Evolutionary conservation across 2,888 invertebrate genomes (phyloP).

Genomic region (Sesia bembeciformis): DNA sequence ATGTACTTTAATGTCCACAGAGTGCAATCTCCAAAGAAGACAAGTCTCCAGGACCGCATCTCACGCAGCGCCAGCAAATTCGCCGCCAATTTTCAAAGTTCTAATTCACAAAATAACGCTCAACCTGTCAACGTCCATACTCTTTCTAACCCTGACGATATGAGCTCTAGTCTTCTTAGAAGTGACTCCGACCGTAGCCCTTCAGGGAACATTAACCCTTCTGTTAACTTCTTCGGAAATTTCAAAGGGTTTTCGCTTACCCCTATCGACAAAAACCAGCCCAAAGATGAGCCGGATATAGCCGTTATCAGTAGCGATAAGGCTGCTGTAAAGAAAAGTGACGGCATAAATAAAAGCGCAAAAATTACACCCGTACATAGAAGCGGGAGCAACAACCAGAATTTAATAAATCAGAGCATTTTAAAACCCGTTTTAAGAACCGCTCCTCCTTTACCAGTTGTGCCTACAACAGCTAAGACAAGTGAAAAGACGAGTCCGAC

Average conservation of each 20-base stretch:
- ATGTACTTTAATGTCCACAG: constrained; percentile 22
- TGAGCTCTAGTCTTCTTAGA: constrained; percentile 79
- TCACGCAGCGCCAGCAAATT: constrained; percentile 65
- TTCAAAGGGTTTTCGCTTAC: constrained; percentile 89
- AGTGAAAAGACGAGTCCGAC: constrained; percentile 52
- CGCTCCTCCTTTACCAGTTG: constrained; percentile 79
- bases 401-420: constrained; percentile 39
- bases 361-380: constrained; percentile 70
- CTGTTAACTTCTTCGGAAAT: constrained; percentile 85
- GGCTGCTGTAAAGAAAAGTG: constrained; percentile 8
- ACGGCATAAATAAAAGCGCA: constrained; percentile 55
- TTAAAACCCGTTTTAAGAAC: constrained; percentile 66
- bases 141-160: constrained; percentile 78
- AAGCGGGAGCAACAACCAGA: constrained; percentile 54
- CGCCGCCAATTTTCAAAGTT: constrained; percentile 58
- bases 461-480: constrained; percentile 46
- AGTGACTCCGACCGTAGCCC: constrained; percentile 66
- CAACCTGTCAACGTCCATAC: constrained; percentile 64
- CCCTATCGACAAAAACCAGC: constrained; percentile 72
- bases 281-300: constrained; percentile 21
- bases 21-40: constrained; percentile 60
- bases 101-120: constrained; percentile 37
- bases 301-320: constrained; percentile 8
- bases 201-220: constrained; percentile 57
- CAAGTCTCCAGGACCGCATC: constrained; percentile 55